Percentiles rank a stretch among this genome's conserved stretches.
phyloP scores from a whole-genome alignment of 2,797 vertebrate genomes.

The Girardinus metallicus region DNA sequence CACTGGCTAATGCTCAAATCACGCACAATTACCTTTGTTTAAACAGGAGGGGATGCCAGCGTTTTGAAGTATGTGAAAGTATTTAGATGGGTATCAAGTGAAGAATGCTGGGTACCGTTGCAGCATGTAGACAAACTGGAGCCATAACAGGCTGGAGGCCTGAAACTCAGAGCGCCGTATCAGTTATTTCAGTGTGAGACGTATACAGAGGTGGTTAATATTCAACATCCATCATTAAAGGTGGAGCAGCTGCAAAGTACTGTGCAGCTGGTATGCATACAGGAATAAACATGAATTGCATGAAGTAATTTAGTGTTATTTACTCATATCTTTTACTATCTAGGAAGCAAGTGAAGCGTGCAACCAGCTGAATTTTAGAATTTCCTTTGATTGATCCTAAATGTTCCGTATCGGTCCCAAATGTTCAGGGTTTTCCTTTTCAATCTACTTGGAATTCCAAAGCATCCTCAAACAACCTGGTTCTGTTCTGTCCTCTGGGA shows the following conservation, averaged over 20 bases:
- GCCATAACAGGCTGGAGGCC: slow-evolving; percentile 9
- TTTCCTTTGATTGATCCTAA: background rate
- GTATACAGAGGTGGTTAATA: slow-evolving; percentile 19
- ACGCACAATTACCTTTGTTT: slow-evolving; percentile 34
- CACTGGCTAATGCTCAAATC: slow-evolving; percentile 47
- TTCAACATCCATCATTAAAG: slow-evolving; percentile 29
- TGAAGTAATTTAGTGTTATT: background rate
- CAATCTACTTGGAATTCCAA: no score
- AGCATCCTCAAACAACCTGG: no score
- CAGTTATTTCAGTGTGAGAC: slow-evolving; percentile 35
- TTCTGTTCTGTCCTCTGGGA: no score
- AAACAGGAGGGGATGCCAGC: slow-evolving; percentile 18
- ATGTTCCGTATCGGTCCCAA: background rate
- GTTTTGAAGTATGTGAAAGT: slow-evolving; percentile 18
- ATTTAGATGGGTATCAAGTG: slow-evolving; percentile 16
- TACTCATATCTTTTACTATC: background rate
- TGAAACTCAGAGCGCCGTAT: slow-evolving; percentile 12
- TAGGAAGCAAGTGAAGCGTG: background rate
- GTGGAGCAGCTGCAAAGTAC: slow-evolving; percentile 26
- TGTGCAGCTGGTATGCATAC: background rate
- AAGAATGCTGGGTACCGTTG: slow-evolving; percentile 30
- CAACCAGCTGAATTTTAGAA: background rate
- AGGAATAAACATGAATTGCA: no score
- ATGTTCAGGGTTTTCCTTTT: background rate
- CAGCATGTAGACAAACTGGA: background rate